Evolutionary conservation across 2,888 invertebrate species (phyloP).

Genomic region (Cynaeus angustus): DNA sequence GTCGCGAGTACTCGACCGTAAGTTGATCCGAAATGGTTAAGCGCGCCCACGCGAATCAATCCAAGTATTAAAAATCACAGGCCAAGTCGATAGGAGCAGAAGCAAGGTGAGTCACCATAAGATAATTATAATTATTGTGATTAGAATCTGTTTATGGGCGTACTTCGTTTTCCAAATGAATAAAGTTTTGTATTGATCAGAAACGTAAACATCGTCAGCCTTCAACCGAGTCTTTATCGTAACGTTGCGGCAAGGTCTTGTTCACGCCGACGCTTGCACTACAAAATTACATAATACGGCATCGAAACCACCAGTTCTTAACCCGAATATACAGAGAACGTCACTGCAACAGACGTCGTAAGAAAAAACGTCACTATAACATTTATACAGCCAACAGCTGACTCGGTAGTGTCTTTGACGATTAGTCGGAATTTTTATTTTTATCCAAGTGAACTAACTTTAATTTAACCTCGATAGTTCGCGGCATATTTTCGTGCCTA

Average conservation of each 20-base stretch:
- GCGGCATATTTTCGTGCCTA: slow-evolving; percentile 30
- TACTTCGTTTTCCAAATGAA: slow-evolving; percentile 23
- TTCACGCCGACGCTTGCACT: slow-evolving; percentile 52
- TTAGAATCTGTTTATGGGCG: slow-evolving; percentile 3
- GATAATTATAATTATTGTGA: background rate
- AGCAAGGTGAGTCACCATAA: slow-evolving; percentile 7
- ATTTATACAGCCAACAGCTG: slow-evolving; percentile 41
- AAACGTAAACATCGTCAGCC: slow-evolving; percentile 43
- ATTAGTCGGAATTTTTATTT: slow-evolving; percentile 30
- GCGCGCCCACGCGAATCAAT: background rate
- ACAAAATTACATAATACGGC: slow-evolving; percentile 51
- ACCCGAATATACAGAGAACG: slow-evolving; percentile 51
- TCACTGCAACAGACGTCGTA: slow-evolving; percentile 42
- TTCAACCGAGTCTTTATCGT: slow-evolving; percentile 35
- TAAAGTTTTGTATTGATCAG: slow-evolving; percentile 37
- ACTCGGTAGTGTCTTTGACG: slow-evolving; percentile 33
- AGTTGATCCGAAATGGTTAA: background rate
- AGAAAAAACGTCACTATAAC: slow-evolving; percentile 34
- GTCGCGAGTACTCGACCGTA: too few relatives aligned
- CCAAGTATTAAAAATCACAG: background rate
- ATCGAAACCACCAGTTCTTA: slow-evolving; percentile 48
- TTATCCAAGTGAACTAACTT: slow-evolving; percentile 27
- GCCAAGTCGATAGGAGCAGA: background rate
- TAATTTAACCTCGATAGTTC: slow-evolving; percentile 21
- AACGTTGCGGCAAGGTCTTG: slow-evolving; percentile 33